phyloP scores from a whole-genome alignment of 2,888 invertebrate species.

The Melitaea athalia region DNA sequence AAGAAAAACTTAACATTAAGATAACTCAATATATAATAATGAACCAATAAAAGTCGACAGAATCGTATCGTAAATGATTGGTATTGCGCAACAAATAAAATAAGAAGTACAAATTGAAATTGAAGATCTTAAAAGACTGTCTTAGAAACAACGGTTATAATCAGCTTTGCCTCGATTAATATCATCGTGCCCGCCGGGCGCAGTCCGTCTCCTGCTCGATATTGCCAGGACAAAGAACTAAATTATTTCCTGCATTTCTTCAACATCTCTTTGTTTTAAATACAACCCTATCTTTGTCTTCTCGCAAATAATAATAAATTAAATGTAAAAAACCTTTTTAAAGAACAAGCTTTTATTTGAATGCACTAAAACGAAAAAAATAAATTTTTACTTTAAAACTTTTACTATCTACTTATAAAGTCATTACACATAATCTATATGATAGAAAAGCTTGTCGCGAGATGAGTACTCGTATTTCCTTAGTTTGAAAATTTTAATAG shows the following conservation, averaged over 20 bases:
- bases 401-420: no score
- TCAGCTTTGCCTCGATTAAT: slow-evolving; percentile 80
- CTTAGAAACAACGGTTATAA: slow-evolving; percentile 68
- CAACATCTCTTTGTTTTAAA: slow-evolving; percentile 69
- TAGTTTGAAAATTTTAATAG: no score
- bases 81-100: slow-evolving; percentile 25
- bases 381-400: no score
- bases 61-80: slow-evolving; percentile 25
- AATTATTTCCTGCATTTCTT: slow-evolving; percentile 76
- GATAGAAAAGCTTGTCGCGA: no score
- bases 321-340: no score
- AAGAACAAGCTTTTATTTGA: no score
- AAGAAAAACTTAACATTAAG: no score
- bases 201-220: slow-evolving; percentile 54
- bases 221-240: slow-evolving; percentile 76
- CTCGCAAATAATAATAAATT: background rate
- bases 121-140: slow-evolving; percentile 59
- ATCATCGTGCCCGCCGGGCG: slow-evolving; percentile 65
- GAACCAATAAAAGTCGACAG: background rate
- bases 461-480: no score
- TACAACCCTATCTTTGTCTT: slow-evolving; percentile 49
- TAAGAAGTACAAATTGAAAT: slow-evolving; percentile 45
- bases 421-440: no score
- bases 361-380: no score
- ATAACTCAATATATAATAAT: no score